A percentile compares a stretch with the other conserved stretches of the same genome.
Conservation (phyloP, 2,113 vertebrate species). For the Tupaia tana region DNA sequence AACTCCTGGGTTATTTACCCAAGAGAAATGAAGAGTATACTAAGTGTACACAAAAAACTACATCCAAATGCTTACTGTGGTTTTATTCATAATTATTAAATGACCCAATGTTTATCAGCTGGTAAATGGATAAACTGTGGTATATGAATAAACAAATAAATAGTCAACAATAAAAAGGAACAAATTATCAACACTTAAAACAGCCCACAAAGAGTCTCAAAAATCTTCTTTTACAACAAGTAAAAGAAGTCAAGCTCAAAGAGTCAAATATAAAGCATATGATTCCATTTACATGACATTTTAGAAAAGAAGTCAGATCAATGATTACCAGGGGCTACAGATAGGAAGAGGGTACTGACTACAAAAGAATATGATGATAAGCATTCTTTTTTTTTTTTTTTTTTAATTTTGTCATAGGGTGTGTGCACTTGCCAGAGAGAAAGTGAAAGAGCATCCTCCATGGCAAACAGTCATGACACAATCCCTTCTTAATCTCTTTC, state of each 20-base stretch:
- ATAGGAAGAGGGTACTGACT: background rate
- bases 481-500: too few species aligned
- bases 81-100: constrained; percentile 33
- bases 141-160: background rate
- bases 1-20: background rate
- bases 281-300: background rate
- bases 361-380: background rate
- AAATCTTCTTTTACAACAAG: constrained; percentile 4
- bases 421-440: too few species aligned
- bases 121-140: background rate
- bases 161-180: background rate
- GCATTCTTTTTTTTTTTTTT: too few species aligned
- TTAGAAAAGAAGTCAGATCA: constrained; percentile 21
- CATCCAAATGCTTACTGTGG: background rate
- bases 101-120: background rate
- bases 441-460: too few species aligned
- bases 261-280: background rate
- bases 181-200: constrained; percentile 9
- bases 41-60: constrained; percentile 1
- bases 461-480: too few species aligned
- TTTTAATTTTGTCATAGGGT: too few species aligned
- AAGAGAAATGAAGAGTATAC: constrained; percentile 18
- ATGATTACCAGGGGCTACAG: background rate
- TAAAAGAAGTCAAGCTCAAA: constrained; percentile 24
- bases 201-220: background rate